phyloP scores from a whole-genome alignment of 2,797 vertebrate species.

The Acrossocheilus wenchowensis region DNA sequence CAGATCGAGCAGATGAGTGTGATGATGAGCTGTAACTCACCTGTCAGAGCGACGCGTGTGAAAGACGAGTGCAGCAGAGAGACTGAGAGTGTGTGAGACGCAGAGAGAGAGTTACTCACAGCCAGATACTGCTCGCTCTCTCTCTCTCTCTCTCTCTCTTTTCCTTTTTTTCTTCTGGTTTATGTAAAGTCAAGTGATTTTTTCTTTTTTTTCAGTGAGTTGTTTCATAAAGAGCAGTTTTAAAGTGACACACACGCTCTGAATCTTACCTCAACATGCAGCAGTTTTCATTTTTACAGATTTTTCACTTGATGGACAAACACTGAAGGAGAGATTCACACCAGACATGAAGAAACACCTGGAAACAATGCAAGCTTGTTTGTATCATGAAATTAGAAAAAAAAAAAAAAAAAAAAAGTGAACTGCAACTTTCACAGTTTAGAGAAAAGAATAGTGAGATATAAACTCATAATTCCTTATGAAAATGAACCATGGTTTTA shows the following conservation, averaged over 20 bases:
- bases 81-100: conserved; percentile 25
- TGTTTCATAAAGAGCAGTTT: conserved; percentile 16
- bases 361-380: background rate
- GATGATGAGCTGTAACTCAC: conserved; percentile 49
- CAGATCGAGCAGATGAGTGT: background rate
- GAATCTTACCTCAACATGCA: conserved; percentile 25
- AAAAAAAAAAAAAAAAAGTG: too few relatives aligned
- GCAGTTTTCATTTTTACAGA: background rate
- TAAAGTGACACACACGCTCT: background rate
- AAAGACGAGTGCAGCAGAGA: conserved; percentile 3
- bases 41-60: conserved; percentile 40
- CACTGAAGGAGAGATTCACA: background rate
- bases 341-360: background rate
- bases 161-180: conserved; percentile 35
- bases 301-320: background rate
- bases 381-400: too few relatives aligned
- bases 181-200: conserved; percentile 18
- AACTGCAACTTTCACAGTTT: too few relatives aligned
- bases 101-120: conserved; percentile 51
- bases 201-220: background rate
- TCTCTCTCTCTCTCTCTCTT: conserved; percentile 5
- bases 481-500: too few relatives aligned
- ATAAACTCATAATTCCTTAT: background rate
- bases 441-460: background rate
- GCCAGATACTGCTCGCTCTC: conserved; percentile 26